Evolutionary conservation across 1,140 invertebrate species (phyloP).

Genomic region (Zaprionus taronus): DNA sequence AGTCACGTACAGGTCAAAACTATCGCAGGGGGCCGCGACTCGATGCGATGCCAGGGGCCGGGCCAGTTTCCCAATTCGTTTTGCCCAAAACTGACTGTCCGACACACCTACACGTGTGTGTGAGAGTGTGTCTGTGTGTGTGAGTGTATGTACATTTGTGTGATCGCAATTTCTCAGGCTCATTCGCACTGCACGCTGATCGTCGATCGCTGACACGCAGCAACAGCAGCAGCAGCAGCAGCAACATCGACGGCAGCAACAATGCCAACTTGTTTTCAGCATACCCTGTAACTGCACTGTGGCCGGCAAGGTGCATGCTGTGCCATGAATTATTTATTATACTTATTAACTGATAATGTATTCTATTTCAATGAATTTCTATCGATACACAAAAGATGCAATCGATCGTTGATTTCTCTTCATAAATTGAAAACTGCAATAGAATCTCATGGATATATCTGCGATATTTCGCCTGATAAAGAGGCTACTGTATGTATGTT

Average conservation of each 20-base stretch:
- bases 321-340: neutral
- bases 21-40: neutral
- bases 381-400: too few relatives aligned
- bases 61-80: conserved; percentile 12
- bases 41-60: neutral
- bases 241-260: conserved; percentile 4
- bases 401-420: too few relatives aligned
- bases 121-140: neutral
- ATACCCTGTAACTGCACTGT: conserved; percentile 8
- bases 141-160: conserved; percentile 15
- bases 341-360: neutral
- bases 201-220: conserved; percentile 38
- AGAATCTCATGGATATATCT: too few relatives aligned
- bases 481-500: too few relatives aligned
- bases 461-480: too few relatives aligned
- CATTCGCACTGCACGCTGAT: conserved; percentile 12
- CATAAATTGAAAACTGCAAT: too few relatives aligned
- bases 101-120: conserved; percentile 23
- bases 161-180: conserved; percentile 40
- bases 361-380: neutral
- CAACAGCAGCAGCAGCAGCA: conserved; percentile 16
- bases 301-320: neutral
- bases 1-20: conserved; percentile 60
- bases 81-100: conserved; percentile 23
- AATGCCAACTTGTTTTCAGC: conserved; percentile 36